Conservation (phyloP, 2,797 vertebrate genomes). For the Mormyrops attenuatus region DNA sequence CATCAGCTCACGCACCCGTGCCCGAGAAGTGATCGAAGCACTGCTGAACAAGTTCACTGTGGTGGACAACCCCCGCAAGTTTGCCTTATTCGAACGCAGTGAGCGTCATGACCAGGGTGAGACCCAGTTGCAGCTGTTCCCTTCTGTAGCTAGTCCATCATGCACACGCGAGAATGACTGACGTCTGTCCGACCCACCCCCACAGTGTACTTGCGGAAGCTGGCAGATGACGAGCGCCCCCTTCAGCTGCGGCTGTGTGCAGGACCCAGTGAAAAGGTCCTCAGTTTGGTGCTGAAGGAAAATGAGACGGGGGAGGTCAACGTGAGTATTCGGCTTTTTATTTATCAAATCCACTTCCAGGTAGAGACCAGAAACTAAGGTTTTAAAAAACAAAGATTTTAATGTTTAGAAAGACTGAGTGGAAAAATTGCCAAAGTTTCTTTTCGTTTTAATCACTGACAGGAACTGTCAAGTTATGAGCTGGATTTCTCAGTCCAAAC, state of each 20-base stretch:
- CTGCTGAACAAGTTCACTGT: constrained; percentile 91
- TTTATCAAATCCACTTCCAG: neutral
- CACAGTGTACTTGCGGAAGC: constrained; percentile 67
- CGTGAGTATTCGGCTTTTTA: constrained; percentile 50
- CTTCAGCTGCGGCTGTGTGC: constrained; percentile 64
- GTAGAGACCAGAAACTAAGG: neutral
- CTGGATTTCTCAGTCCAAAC: neutral
- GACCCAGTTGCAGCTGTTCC: neutral
- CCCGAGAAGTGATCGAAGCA: constrained; percentile 86
- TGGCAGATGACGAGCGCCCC: constrained; percentile 64
- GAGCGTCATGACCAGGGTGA: constrained; percentile 84
- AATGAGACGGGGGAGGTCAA: constrained; percentile 75
- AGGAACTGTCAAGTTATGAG: neutral
- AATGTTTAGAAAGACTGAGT: neutral
- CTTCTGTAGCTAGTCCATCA: neutral
- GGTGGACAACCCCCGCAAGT: constrained; percentile 90
- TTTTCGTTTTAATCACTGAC: neutral
- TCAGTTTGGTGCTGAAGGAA: constrained; percentile 72
- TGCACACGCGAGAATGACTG: neutral
- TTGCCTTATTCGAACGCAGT: constrained; percentile 82
- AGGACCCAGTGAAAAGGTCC: constrained; percentile 65
- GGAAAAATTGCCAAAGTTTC: neutral
- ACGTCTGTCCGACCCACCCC: neutral
- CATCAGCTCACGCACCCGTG: constrained; percentile 76
- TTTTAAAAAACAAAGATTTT: neutral